Evolutionary conservation across 1,140 invertebrate species (phyloP), one percentile per base, ranked within the genome.

Genomic region (Phenacoccus solenopsis): DNA sequence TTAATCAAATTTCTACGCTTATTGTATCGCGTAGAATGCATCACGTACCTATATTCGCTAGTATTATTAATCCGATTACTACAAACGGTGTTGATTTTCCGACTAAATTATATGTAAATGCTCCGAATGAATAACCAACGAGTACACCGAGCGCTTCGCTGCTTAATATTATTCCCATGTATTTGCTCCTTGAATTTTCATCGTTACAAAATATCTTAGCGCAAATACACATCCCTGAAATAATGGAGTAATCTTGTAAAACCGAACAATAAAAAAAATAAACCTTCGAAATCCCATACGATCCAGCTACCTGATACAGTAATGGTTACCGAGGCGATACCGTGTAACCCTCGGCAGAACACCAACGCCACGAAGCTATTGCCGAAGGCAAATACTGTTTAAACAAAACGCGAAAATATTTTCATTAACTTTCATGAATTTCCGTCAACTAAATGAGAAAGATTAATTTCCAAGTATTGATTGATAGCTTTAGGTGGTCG

Each of bases 241-340:
- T 59, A 59, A 7, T 20, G 32, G 32, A 9, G 32, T n/a, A 61
- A 9, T 9, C 7, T n/a, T 20, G 25, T 27, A 67, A 67, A 24
- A 67, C 5, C 12, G 5, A 67, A 67, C 5, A n/a, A 25, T 27
- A 4, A n/a, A 4, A 4, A 27, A 67, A 67, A 24, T 67, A 32
- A 32, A 32, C 5, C 13, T 32, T 32, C 30, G 30, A 32, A 13
- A 32, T 7, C 5, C 13, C 16, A 49, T 16, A 16, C 38, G 38
- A 49, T 9, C 16, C 5, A 49, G 20, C 87, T 86, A 78, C 89
- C 89, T 70, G 88, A 85, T 1, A 92, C 86, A 16, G 85, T 84
- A 69, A 91, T 86, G 70, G 88, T 91, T 0, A 92, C 87, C 9
- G 92, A 94, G 12, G 90, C 90, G 57, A 93, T 79, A 0, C 93